Conservation (phyloP, 2,888 invertebrate genomes). For the Pseudeuparius sepicola region DNA sequence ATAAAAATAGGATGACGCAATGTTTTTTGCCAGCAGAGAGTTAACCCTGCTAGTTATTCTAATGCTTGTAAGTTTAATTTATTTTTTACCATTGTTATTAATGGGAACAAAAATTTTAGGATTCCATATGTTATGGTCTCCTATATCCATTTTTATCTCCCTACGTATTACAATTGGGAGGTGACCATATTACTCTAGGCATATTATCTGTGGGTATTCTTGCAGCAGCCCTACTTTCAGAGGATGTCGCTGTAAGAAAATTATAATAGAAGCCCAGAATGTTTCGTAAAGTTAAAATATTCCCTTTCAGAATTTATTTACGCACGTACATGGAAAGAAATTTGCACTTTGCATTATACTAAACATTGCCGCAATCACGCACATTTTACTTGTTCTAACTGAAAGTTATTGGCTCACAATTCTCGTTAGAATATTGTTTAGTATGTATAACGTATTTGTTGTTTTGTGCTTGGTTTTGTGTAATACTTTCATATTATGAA, state of each 20-base stretch:
- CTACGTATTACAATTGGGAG: conserved; percentile 22
- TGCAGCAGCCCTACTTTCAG: conserved; percentile 21
- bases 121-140: conserved; percentile 24
- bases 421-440: conserved; percentile 22
- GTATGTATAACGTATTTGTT: too few relatives aligned
- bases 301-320: conserved; percentile 20
- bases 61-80: too few relatives aligned
- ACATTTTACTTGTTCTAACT: conserved; percentile 21
- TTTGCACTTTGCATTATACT: conserved; percentile 21
- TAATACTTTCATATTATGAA: too few relatives aligned
- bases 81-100: too few relatives aligned
- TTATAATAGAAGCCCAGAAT: conserved; percentile 1
- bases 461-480: too few relatives aligned
- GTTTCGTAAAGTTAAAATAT: not conserved
- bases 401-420: conserved; percentile 22
- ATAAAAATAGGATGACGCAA: too few relatives aligned
- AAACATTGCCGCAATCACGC: conserved; percentile 19
- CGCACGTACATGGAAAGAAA: conserved; percentile 19
- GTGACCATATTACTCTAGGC: conserved; percentile 21
- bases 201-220: conserved; percentile 20
- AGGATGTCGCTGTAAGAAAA: conserved; percentile 21
- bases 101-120: too few relatives aligned
- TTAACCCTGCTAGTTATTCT: too few relatives aligned
- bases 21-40: too few relatives aligned
- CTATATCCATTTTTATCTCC: conserved; percentile 25